Evolutionary conservation across 2,113 vertebrate species (phyloP).

Genomic region (Otocyon megalotis): DNA sequence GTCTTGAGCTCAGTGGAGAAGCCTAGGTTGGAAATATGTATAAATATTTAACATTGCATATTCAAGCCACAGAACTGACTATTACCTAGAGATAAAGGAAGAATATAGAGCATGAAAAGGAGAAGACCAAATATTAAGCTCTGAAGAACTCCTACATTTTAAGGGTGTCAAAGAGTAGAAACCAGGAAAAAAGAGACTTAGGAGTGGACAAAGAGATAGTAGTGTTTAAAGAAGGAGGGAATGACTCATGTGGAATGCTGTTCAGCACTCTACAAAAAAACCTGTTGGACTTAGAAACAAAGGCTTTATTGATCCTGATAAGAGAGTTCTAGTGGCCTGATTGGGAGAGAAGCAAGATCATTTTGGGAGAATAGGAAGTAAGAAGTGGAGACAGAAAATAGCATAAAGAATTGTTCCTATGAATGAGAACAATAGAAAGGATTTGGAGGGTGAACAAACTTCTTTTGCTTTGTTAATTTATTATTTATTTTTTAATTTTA

Average conservation of each 20-base stretch:
- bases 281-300: neutral
- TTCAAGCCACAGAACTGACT: neutral
- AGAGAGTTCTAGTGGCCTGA: neutral
- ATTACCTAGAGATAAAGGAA: neutral
- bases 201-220: neutral
- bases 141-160: neutral
- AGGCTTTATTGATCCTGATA: neutral
- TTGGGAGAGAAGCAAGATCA: neutral
- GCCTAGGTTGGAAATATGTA: neutral
- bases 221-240: neutral
- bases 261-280: neutral
- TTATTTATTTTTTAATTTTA: neutral
- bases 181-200: constrained; percentile 11
- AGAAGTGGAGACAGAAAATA: neutral
- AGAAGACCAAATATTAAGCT: neutral
- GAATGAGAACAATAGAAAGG: neutral
- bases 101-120: neutral
- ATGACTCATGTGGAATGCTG: neutral
- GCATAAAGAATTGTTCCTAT: neutral
- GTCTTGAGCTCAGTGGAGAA: neutral
- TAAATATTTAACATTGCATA: neutral
- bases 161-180: neutral
- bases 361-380: neutral
- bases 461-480: neutral
- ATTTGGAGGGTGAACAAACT: neutral